Evolutionary conservation across 2,888 invertebrate species (phyloP).

Genomic region (Unio pictorum): DNA sequence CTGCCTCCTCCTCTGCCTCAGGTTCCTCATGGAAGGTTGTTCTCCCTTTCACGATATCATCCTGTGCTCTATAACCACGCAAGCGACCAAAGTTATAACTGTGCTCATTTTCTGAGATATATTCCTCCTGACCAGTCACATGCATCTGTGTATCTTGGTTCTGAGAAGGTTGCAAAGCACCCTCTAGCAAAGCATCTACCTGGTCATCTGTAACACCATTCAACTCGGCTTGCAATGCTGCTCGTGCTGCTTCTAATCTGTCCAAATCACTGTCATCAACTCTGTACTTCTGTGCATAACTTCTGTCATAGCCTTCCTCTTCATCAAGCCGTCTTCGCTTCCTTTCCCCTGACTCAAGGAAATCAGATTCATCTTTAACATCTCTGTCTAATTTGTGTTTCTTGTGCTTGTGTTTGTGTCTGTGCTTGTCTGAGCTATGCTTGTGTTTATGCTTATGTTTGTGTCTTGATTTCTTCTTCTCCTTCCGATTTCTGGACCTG

Average conservation of each 20-base stretch:
- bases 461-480: conserved; percentile 65
- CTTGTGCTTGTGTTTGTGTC: conserved; percentile 61
- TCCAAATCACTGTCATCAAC: conserved; percentile 62
- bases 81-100: background rate
- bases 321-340: conserved; percentile 10
- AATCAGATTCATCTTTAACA: conserved; percentile 17
- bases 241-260: conserved; percentile 69
- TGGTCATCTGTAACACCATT: conserved; percentile 41
- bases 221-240: conserved; percentile 67
- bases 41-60: conserved; percentile 1
- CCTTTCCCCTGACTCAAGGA: conserved; percentile 13
- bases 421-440: conserved; percentile 64
- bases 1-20: conserved; percentile 3
- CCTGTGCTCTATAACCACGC: background rate
- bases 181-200: conserved; percentile 28
- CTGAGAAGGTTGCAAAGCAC: too few species aligned
- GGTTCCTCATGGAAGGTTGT: conserved; percentile 2
- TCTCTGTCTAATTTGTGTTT: conserved; percentile 47
- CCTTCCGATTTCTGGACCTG: conserved; percentile 28
- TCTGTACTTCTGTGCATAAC: conserved; percentile 10
- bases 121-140: too few species aligned
- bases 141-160: too few species aligned
- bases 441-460: conserved; percentile 79
- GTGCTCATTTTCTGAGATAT: too few species aligned
- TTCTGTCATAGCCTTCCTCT: conserved; percentile 1